Conservation (phyloP, 2,113 vertebrate genomes). For the Haplochromis burtoni region DNA sequence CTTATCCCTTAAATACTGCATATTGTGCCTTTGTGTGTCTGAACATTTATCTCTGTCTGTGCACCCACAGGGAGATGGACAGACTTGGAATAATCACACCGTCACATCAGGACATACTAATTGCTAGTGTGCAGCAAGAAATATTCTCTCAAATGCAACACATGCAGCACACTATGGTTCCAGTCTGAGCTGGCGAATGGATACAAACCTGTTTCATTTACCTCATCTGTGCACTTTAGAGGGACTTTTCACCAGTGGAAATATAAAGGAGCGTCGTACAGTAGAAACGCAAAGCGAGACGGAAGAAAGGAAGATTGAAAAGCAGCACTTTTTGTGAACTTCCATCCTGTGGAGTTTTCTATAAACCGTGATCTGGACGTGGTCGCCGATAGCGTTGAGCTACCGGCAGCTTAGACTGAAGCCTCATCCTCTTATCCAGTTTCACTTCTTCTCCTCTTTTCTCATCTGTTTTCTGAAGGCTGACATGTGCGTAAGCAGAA, state of each 20-base stretch:
- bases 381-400: slow-evolving; percentile 18
- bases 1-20: neutral
- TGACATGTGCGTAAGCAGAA: slow-evolving; percentile 55
- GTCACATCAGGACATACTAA: slow-evolving; percentile 89
- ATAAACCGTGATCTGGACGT: slow-evolving; percentile 21
- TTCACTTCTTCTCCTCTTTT: slow-evolving; percentile 41
- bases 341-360: slow-evolving; percentile 49
- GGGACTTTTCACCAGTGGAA: slow-evolving; percentile 59
- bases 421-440: slow-evolving; percentile 19
- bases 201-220: slow-evolving; percentile 84
- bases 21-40: neutral
- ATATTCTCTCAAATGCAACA: slow-evolving; percentile 96
- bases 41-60: slow-evolving; percentile 1
- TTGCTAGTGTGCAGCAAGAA: slow-evolving; percentile 87
- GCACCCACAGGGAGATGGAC: slow-evolving; percentile 79
- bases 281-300: neutral
- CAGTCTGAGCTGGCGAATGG: slow-evolving; percentile 79
- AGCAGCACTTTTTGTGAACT: slow-evolving; percentile 66
- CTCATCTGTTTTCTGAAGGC: slow-evolving; percentile 47
- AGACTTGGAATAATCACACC: slow-evolving; percentile 87
- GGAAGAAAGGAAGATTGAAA: neutral
- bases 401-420: slow-evolving; percentile 26
- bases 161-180: slow-evolving; percentile 97
- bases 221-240: slow-evolving; percentile 99
- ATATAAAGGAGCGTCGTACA: slow-evolving; percentile 2